These are phyloP conservation scores for Leucoraja erinaceus DNA, from an alignment of 2,113 vertebrate genomes.

Conservation along the genomic window DNA sequence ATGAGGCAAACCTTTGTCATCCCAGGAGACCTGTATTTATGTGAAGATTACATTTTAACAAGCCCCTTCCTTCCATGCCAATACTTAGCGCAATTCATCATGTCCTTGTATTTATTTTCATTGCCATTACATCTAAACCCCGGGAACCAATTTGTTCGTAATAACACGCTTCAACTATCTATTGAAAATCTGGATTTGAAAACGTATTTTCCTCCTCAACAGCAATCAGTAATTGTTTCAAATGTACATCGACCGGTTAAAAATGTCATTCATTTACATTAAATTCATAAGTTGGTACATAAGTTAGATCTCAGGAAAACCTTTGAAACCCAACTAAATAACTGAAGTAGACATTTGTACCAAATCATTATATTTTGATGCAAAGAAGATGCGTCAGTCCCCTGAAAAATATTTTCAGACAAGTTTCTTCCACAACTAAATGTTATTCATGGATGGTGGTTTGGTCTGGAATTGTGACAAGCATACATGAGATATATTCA, in stretches of 20 bases:
- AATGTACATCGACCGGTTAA: too few relatives aligned
- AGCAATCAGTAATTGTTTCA: background rate
- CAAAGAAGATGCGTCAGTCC: too few relatives aligned
- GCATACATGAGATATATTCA: background rate
- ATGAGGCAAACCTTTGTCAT: background rate
- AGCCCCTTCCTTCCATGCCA: background rate
- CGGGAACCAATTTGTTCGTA: background rate
- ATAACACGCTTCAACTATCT: background rate
- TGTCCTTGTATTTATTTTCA: background rate
- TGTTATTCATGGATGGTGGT: background rate
- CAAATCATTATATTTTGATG: too few relatives aligned
- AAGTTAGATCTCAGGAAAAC: too few relatives aligned
- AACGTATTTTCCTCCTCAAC: background rate
- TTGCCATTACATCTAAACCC: background rate
- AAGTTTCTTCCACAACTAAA: background rate
- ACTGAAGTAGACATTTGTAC: too few relatives aligned
- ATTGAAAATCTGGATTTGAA: background rate
- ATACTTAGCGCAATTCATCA: background rate
- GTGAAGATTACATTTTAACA: background rate
- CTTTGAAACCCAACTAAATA: too few relatives aligned
- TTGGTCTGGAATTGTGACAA: too few relatives aligned
- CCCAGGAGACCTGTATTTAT: background rate
- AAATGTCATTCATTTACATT: too few relatives aligned
- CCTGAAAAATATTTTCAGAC: background rate
- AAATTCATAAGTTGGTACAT: too few relatives aligned